A percentile compares a stretch with the other conserved stretches of the same genome.
phyloP scores from a whole-genome alignment of 1,140 invertebrate genomes.

The Megathymus violae region DNA sequence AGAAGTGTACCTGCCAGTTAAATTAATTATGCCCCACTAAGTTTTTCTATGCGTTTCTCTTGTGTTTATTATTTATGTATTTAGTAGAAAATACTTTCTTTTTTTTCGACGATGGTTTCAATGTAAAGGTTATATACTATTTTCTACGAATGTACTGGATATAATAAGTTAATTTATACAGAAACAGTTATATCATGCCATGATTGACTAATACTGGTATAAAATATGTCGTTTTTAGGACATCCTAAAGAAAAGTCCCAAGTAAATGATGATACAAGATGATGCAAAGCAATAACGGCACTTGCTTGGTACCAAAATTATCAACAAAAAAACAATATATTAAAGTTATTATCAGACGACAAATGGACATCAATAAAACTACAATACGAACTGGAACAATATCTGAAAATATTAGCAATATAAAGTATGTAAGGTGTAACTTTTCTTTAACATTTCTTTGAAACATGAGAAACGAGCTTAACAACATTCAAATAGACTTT shows the following conservation, averaged over 20 bases:
- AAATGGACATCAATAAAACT: neutral
- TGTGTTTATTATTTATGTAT: constrained; percentile 8
- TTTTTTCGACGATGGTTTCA: neutral
- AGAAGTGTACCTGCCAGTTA: constrained; percentile 52
- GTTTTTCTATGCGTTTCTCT: constrained; percentile 30
- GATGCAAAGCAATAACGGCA: no score
- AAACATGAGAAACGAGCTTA: constrained; percentile 11
- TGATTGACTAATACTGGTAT: no score
- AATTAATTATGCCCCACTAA: constrained; percentile 50
- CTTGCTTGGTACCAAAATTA: no score
- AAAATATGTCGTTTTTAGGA: no score
- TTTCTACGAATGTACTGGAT: no score
- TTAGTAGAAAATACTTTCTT: constrained; percentile 18
- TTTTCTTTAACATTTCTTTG: constrained; percentile 8
- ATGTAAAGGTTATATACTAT: no score
- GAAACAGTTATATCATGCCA: no score
- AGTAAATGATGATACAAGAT: no score
- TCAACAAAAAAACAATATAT: neutral
- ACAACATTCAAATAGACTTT: constrained; percentile 34
- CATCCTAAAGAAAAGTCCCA: no score
- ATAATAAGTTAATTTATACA: no score
- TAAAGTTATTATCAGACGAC: neutral
- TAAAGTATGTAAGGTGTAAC: constrained; percentile 7
- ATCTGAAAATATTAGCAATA: neutral
- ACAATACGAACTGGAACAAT: neutral